Evolutionary conservation across 2,797 vertebrate species (phyloP).

Genomic region (Acanthornis magna): DNA sequence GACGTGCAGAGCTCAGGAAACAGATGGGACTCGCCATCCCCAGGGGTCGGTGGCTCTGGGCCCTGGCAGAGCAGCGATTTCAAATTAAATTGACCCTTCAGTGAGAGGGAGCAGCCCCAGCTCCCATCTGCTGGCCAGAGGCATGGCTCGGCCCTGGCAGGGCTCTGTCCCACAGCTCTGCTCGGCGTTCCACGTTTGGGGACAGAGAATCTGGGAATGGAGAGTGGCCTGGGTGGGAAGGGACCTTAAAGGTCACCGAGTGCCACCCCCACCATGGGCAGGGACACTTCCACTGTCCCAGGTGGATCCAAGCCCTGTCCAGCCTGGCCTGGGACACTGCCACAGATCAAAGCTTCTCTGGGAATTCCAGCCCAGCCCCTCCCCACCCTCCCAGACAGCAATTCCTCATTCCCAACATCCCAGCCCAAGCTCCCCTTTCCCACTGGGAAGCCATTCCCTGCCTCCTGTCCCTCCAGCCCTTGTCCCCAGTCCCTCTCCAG

Average conservation of each 20-base stretch:
- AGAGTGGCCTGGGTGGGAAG: not conserved
- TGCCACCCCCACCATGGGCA: not conserved
- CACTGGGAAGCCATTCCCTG: no score
- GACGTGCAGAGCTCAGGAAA: slow-evolving; percentile 5
- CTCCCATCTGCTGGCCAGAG: not conserved
- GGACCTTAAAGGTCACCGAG: not conserved
- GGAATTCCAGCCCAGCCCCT: no score
- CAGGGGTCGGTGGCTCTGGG: not conserved
- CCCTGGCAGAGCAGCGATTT: not conserved
- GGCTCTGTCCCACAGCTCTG: not conserved
- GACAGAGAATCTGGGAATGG: not conserved
- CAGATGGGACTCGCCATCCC: slow-evolving; percentile 25
- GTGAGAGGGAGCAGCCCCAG: not conserved
- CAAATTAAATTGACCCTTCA: slow-evolving; percentile 7
- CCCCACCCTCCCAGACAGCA: accelerated
- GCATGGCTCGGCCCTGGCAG: not conserved
- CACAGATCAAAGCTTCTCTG: not conserved
- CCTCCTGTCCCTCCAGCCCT: no score
- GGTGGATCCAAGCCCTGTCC: accelerated
- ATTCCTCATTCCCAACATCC: not conserved
- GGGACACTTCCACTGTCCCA: accelerated
- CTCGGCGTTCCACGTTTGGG: not conserved
- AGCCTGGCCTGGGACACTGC: accelerated
- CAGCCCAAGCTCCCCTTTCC: not conserved
- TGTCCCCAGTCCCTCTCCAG: not conserved